Base-by-base conservation (phyloP, 2,113 vertebrate species). In the Zapornia atra region DNA sequence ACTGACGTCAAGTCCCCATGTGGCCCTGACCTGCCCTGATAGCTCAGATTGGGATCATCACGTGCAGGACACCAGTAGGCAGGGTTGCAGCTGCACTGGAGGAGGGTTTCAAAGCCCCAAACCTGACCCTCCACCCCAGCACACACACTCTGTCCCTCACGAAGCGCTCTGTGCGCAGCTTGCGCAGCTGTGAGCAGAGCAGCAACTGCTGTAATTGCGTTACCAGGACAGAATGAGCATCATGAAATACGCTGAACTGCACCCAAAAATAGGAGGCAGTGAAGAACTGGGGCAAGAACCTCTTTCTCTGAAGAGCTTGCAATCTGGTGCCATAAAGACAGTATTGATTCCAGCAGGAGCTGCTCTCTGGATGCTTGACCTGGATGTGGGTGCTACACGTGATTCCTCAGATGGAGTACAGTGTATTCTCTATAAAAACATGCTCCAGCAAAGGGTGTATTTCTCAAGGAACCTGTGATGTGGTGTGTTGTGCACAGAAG, bases 1-100 rank as follows among this genome's bases (percentile, higher is more conserved):
- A 18, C 42, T 4, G 1, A 15, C 15, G 4, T 8, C 42, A 36
- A 4, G 2, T 40, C 36, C 22, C 5, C 0, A 0, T 14, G 29
- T 1, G 8, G 24, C 59, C n/a, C 21, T 3, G 3, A 14, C 72
- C 20, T 44, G n/a, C 56, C 16, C 31, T 4, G 36, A 2, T 19
- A 69, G 54, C 71, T 51, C 38, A 61, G 14, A 50, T 11, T 0
- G 0, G 13, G 44, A 53, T 31, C 7, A 4, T 48, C 44, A 14
- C 0, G 1, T 38, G 46, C 51, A 61, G 25, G n/a, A n/a, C 3
- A 3, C 51, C 61, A 84, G 53, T 65, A 64, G 4, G 31, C 65
- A 83, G 64, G 34, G 48, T 14, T 48, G 17, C 60, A 61, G 44
- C 65, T 63, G 26, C 1, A 6, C 36, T 44, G 61, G 46, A 65